phyloP scores from a whole-genome alignment of 37 sponge, comb jelly and placozoan species.

The Haliclona indistincta region DNA sequence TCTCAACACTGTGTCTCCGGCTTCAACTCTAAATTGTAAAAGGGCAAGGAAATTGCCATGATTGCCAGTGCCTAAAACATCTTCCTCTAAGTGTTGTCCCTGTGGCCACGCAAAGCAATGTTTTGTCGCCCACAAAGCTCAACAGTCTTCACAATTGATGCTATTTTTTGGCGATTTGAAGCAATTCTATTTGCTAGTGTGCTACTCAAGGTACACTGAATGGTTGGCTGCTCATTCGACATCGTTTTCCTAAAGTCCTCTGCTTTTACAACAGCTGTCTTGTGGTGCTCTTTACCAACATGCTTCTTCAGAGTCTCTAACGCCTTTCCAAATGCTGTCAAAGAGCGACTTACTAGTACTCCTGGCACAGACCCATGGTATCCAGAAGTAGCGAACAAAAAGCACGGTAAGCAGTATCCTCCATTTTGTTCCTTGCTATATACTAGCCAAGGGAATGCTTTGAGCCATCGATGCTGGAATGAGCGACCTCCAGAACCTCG shows the following conservation, averaged over 20 bases:
- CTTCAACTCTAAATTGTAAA: constrained; percentile 5
- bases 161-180: constrained; percentile 22
- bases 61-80: not conserved
- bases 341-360: constrained; percentile 27
- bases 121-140: constrained; percentile 28
- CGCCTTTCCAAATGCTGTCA: constrained; percentile 41
- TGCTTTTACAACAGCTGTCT: constrained; percentile 33
- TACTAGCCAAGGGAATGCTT: constrained; percentile 27
- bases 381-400: constrained; percentile 42
- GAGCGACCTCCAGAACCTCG: not conserved
- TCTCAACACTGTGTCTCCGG: constrained; percentile 30
- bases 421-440: constrained; percentile 58
- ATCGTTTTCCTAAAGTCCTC: constrained; percentile 41
- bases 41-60: constrained; percentile 26
- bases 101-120: constrained; percentile 21
- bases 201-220: constrained; percentile 2
- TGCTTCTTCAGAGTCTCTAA: constrained; percentile 27
- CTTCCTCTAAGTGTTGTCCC: constrained; percentile 18
- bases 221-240: constrained; percentile 29
- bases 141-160: constrained; percentile 28
- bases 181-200: not conserved
- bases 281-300: constrained; percentile 44
- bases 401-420: constrained; percentile 58
- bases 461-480: constrained; percentile 30
- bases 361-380: constrained; percentile 23